Base-by-base conservation (phyloP, 2,888 invertebrate species). In the Melieria crassipennis region DNA sequence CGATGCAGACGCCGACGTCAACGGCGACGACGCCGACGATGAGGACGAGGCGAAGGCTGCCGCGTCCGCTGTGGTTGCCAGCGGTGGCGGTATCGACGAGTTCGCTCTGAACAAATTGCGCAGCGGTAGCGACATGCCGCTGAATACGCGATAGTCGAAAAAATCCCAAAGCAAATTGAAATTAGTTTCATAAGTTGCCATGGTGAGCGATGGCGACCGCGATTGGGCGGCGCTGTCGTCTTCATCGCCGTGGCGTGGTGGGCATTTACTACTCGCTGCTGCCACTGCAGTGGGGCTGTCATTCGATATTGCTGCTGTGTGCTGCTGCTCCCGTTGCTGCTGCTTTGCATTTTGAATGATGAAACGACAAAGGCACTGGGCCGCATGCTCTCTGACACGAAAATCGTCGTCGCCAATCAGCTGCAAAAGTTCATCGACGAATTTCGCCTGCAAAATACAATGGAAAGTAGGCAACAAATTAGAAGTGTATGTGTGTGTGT, bases 381-480 rank as follows among this genome's bases (percentile, higher is more conserved):
- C 84, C 66, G 83, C 82, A 79, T 86, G 81, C 77, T 86, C 86
- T 73, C 87, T 80, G 70, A 87, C 86, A 77, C 87, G 87, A 75
- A 82, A 81, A 83, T 87, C 87, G 80, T 86, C 84, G 75, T 87
- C 87, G 79, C 83, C 84, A 77, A 87, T 78, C 79, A 86, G 79
- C 78, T 83, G 82, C 78, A 86, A 79, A 80, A 87, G 83, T 84
- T 87, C 85, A 75, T 84, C 82, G 75, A 86, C 78, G 77, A 86
- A 85, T 78, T 81, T 79, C 75, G 82, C 80, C 87, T 87, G 72
- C 56, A 76, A 75, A 64, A 69, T 57, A 46, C 61, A 16, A 47
- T 7, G 47, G 11, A 1, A 48, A 46, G 30, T 10, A 52, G 13
- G n/a, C 46, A 50, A 48, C 10, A 55, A 69, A 69, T 63, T 30